Evolutionary conservation across 2,113 vertebrate species (phyloP), one percentile per base, ranked within the genome.

Genomic region (Geococcyx californianus): DNA sequence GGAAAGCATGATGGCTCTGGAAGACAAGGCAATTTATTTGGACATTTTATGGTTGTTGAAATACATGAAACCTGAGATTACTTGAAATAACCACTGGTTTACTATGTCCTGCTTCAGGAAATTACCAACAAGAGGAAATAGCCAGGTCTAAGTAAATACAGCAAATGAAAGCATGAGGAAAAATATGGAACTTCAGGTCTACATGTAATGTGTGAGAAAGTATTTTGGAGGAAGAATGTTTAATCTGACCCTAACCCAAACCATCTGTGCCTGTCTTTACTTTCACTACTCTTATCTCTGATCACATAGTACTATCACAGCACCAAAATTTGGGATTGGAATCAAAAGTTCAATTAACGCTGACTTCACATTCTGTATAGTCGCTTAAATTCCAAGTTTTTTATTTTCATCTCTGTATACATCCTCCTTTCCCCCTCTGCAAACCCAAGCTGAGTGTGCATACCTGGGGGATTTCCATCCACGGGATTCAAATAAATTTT

Each of bases 331-430:
- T 2, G 7, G 93, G 70, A 73, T 82, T 74, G 49, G 74, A 94
- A 89, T 96, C 78, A 94, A 90, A 89, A 94, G 74, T 89, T 87
- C 81, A 84, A 77, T 96, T 95, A 97, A 83, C 2, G 78, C 91
- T 96, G 93, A 95, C 93, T 92, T 92, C 42, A 69, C 66, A 72
- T 93, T 92, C 69, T 63, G 5, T 60, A 40, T 66, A 92, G 90
- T 94, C 79, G 66, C 84, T 88, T 82, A 75, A 91, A 91, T 95
- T 89, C 87, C 87, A 83, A 54, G 5, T 12, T 78, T 83, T 96
- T 55, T 84, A 77, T 89, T 80, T 94, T 95, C 90, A 92, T 83
- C 80, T 79, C 85, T 75, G 54, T 82, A 69, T 52, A 79, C 72
- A 84, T 82, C 60, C 42, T 73, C 40, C 77, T 34, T 74, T 89